These are phyloP conservation scores for Lepilemur septentrionalis DNA, from an alignment of 2,797 vertebrate genomes.

Conservation along the genomic window DNA sequence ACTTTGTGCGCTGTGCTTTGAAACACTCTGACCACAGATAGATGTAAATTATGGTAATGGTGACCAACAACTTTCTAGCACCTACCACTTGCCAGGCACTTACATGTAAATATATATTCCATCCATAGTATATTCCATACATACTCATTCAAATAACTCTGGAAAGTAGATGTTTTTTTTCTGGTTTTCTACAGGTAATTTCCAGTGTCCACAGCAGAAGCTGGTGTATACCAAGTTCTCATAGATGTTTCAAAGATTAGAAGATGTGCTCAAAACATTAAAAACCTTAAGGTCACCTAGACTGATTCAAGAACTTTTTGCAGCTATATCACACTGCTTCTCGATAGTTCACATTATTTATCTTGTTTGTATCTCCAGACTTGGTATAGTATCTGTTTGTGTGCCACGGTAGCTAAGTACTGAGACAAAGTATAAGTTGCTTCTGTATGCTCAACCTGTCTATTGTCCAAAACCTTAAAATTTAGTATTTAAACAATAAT, in stretches of 20 bases:
- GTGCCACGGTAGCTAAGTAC: background rate
- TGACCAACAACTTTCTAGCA: background rate
- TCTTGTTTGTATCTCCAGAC: background rate
- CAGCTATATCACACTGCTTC: background rate
- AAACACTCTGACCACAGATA: background rate
- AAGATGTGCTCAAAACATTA: background rate
- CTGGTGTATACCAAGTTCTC: background rate
- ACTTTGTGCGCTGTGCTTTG: background rate
- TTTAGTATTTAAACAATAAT: constrained; percentile 49
- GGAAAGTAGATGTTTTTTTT: background rate
- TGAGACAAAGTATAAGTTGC: background rate
- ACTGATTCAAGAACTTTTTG: background rate
- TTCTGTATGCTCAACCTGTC: constrained; percentile 11
- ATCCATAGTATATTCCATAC: background rate
- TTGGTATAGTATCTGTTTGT: background rate
- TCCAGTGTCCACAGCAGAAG: background rate
- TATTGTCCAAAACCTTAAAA: constrained; percentile 27
- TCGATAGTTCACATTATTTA: background rate
- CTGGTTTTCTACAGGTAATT: background rate
- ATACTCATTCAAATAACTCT: background rate
- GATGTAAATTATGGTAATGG: background rate
- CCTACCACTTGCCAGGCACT: background rate
- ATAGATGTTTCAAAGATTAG: background rate
- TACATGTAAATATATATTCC: background rate
- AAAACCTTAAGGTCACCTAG: background rate